Evolutionary conservation across 2,888 invertebrate species (phyloP).

Genomic region (Empis stercorea): DNA sequence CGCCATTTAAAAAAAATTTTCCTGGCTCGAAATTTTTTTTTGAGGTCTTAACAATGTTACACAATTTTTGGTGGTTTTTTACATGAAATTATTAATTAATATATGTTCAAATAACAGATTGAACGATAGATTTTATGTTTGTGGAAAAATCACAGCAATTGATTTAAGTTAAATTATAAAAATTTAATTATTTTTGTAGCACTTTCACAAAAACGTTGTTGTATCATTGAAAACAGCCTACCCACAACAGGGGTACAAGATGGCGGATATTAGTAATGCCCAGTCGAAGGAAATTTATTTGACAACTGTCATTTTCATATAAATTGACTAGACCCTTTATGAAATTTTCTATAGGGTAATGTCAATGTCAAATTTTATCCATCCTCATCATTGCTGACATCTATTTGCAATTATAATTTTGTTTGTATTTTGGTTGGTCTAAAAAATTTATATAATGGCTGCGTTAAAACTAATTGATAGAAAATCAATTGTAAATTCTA

Average conservation of each 20-base stretch:
- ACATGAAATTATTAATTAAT: background rate
- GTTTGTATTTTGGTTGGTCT: too few species aligned
- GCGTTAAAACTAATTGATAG: conserved; percentile 12
- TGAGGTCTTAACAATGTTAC: background rate
- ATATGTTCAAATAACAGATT: background rate
- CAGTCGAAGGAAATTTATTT: too few species aligned
- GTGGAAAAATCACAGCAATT: conserved; percentile 36
- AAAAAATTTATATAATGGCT: too few species aligned
- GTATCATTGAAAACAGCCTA: too few species aligned
- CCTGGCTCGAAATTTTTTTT: too few species aligned
- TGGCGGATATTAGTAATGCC: too few species aligned
- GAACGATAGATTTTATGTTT: conserved; percentile 22
- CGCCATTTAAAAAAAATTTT: too few species aligned
- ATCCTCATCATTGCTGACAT: too few species aligned
- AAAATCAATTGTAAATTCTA: conserved; percentile 36
- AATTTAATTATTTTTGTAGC: background rate
- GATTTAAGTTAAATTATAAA: background rate
- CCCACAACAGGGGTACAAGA: too few species aligned
- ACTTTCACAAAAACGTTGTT: background rate
- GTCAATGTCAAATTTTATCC: background rate
- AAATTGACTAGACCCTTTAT: too few species aligned
- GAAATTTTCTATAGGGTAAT: background rate
- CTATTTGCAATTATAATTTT: too few species aligned
- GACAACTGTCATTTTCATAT: too few species aligned
- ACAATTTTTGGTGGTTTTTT: background rate